Evolutionary conservation across 1,140 invertebrate genomes (phyloP), one percentile per base, ranked within the genome.

Genomic region (Panagrolaimus sp.): DNA sequence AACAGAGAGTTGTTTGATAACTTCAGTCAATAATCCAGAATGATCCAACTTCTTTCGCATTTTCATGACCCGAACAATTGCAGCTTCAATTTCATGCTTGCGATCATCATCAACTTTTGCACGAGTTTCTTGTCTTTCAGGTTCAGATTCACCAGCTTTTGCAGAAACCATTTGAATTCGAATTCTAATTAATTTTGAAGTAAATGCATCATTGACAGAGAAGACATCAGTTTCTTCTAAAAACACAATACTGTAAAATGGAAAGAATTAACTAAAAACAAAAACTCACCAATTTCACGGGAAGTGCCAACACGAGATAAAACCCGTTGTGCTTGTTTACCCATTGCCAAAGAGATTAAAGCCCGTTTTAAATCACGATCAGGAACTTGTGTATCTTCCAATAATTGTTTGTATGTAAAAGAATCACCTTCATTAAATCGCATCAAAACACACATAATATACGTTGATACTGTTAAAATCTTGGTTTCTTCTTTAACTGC

Each of bases 61-160:
- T 86, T 99, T 99, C 96, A 99, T 99, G 79, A 99, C 97, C 80
- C 96, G 89, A 62, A 99, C 96, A 83, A 99, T 96, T 47, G 96
- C 95, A 47, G 96, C 96, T 87, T 99, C 96, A 73, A 99, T 98
- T 87, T 98, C 96, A 84, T 98, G 94, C 85, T 98, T 98, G 71
- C 96, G 88, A 85, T 99, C 96, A 85, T 99, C 96, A 83, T 99
- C 96, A 38, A 38, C 32, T 87, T 98, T 98, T 80, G 89, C 94
- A 78, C 94, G 88, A 0, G 95, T 98, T 86, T 98, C 96, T 84
- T 92, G 90, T 72, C 96, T 88, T 84, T 99, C 96, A 8, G 95
- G 95, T 86, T 99, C 96, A 38, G 93, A 94, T 85, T 99, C 96
- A 46, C 94, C 94, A 38, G n/a, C 6, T 28, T 26, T 58, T 8